Base-by-base conservation (phyloP, 1,140 invertebrate genomes). In the Heliothis subflexa region DNA sequence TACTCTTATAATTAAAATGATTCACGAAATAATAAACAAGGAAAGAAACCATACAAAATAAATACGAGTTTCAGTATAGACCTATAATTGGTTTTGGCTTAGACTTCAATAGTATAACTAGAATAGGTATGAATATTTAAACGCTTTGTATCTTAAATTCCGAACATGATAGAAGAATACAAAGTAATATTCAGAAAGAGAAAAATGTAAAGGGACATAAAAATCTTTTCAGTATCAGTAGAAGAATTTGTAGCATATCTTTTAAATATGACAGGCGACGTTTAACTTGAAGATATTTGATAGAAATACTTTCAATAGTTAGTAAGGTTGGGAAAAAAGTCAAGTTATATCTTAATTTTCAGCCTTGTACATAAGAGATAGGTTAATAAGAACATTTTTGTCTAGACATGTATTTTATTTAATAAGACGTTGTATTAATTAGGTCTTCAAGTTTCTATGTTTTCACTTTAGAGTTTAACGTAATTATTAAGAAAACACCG, bases 241-340 rank as follows among this genome's bases (percentile, higher is more conserved):
- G 10, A 25, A 16, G 25, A 59, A 61, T 61, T 47, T 57, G 45
- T n/a, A 21, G 18, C 55, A 47, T 61, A 74, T 74, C 71, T 3
- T 59, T 28, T 49, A 55, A 54, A 25, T 74, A 16, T 59, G 33
- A 57, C 1, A 12, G 7, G 52, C 21, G 64, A 52, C 13, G 47
- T 50, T 52, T 59, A 16, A 28, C 28, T n/a, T 13, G 66, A 5
- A 18, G 71, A 49, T 74, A 74, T 74, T 74, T 61, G 55, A 47
- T 47, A 73, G 11, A 73, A 73, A 59, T 73, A 74, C 55, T 45
- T 74, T 59, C 71, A 61, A 61, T 59, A 55, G 71, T 61, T n/a
- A n/a, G n/a, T n/a, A n/a, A 40, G 9, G 33, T 40, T 9, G 0
- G 33, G 33, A 40, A 9, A 7, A 0, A 40, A 40, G 5, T 40